These are phyloP conservation scores for Ciona savignyi DNA, from an alignment of 23 tunicate genomes.

Conservation along the genomic window DNA sequence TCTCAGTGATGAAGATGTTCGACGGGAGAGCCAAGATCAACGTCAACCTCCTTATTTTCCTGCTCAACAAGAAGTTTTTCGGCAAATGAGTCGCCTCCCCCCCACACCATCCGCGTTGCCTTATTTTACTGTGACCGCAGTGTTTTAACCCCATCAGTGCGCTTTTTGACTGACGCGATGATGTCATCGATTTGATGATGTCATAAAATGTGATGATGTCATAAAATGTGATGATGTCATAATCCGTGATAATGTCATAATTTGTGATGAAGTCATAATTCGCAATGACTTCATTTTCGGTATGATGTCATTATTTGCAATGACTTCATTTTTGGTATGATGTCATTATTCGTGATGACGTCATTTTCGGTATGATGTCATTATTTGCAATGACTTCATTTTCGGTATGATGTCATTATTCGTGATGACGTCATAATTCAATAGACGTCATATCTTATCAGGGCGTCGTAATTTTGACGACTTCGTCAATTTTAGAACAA, in stretches of 20 bases:
- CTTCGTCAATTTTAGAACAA: too few relatives aligned
- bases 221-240: background rate
- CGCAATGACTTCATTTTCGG: too few relatives aligned
- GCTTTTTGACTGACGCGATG: background rate
- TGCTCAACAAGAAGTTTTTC: slow-evolving; percentile 95
- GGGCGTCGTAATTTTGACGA: too few relatives aligned
- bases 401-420: too few relatives aligned
- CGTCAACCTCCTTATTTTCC: slow-evolving; percentile 94
- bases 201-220: background rate
- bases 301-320: too few relatives aligned
- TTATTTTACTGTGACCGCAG: background rate
- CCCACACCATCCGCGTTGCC: background rate
- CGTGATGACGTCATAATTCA: too few relatives aligned
- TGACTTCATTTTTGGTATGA: too few relatives aligned
- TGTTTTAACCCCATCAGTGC: background rate
- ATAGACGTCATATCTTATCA: too few relatives aligned
- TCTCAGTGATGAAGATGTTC: slow-evolving; percentile 86
- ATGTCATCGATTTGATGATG: background rate
- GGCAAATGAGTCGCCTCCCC: slow-evolving; percentile 33
- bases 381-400: too few relatives aligned
- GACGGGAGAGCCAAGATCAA: slow-evolving; percentile 86
- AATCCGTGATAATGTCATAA: background rate
- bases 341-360: too few relatives aligned
- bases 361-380: too few relatives aligned
- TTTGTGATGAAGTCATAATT: too few relatives aligned